Evolutionary conservation across 1,140 invertebrate genomes (phyloP), one percentile per base, ranked within the genome.

Genomic region (Caenorhabditis brenneri): DNA sequence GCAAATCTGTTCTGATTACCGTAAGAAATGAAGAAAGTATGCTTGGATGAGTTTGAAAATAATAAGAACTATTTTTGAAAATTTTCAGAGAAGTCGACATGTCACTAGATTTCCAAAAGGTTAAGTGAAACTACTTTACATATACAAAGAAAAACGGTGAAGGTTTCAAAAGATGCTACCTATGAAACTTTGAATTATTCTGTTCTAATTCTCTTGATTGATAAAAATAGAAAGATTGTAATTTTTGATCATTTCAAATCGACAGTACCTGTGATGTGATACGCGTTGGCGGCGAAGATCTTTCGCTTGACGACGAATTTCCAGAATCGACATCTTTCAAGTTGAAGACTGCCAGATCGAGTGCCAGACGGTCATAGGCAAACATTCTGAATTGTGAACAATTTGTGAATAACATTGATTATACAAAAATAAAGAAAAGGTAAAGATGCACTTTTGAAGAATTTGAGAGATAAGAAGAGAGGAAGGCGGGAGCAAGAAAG

Each of bases 301-400:
- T 51, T 29, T 84, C 81, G 33, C 29, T 85, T 55, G 53, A 80
- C 86, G 79, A 82, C 65, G 65, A 74, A 74, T 42, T 74, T 74
- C 65, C 65, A 12, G 65, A 86, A 27, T 74, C 85, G 29, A 78
- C 58, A 46, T 58, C 55, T 69, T 86, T 84, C 80, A 78, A 81
- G 80, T 46, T 49, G 16, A 84, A 46, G 55, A 78, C 49, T 9
- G 74, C 74, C 36, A 84, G 80, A 58, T 88, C 87, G 15, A 88
- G 81, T 31, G 87, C 87, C 29, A 88, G 82, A 65, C 87, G 87
- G 51, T 88, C 87, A 88, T 88, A 88, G 69, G 88, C 87, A 79
- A 88, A 88, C 87, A 88, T 88, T 87, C 74, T 60, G 36, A 60
- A 82, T 49, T 27, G 12, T 7, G 24, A 82, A 49, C 24, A 27